Base-by-base conservation (phyloP, 2,888 invertebrate species). In the Agrotis segetum region DNA sequence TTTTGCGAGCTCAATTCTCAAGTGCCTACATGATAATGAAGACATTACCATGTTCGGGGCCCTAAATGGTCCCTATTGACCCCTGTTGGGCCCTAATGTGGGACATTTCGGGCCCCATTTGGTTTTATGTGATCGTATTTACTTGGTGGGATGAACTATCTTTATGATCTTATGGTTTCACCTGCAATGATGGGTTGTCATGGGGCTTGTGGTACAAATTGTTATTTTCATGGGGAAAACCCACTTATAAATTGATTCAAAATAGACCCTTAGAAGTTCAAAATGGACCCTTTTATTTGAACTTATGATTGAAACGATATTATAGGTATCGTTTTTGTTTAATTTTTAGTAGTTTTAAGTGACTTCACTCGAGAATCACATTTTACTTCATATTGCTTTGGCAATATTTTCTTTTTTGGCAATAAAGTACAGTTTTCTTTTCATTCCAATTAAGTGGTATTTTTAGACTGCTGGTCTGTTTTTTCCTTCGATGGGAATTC, bases 41-140 rank as follows among this genome's bases (percentile, higher is more conserved):
- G 68, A 77, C 69, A 81, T 81, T 77, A 81, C 71, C 71, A 78
- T 78, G 74, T 76, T 71, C 59, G 67, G 73, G 73, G 67, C 44
- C 67, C 77, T 82, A 84, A 82, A 81, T 74, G 81, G 77, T 74
- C 84, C 82, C 81, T 69, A 72, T 80, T 82, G 82, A 84, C 82
- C 84, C 82, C 67, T 74, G 80, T 71, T 69, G 69, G 65, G 21
- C 64, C 60, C 64, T 84, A 84, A 84, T 82, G 84, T 67, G 71
- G 62, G 69, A 78, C 73, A 72, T 79, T 84, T 81, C 55, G 60
- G 73, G 77, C 64, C 71, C 75, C 84, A 84, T 84, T 84, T 60
- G 67, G 73, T 84, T 84, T 84, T 81, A 84, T 84, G 84, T 64
- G 84, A 84, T 82, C 84, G 72, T 84, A 84, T 84, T 82, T 84